Evolutionary conservation across 1,140 invertebrate genomes (phyloP), one percentile per base, ranked within the genome.

Genomic region (Plodia interpunctella): DNA sequence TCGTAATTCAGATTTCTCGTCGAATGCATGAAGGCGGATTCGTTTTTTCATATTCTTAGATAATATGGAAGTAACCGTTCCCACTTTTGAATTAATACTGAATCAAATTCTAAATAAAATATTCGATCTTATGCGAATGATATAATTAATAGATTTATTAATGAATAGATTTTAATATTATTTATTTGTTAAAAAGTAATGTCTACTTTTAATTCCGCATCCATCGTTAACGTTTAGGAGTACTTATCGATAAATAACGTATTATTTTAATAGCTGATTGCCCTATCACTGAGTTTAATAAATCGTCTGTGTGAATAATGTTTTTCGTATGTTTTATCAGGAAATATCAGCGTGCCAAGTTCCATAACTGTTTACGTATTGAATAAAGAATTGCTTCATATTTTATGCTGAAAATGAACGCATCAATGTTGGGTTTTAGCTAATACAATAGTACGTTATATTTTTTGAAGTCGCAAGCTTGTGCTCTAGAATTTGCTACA

Each of bases 91-190:
- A 58, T 58, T 70, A 72, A 69, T 70, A 68, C 72, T 68, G 49
- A 74, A 76, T 70, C 30, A 83, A 82, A 80, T 83, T 81, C 72
- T 79, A 80, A 82, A 78, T 74, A 70, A 68, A 75, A 77, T 66
- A 63, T 83, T 76, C 72, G 75, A 78, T 83, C 67, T 82, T 78
- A 76, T 77, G 70, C 70, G 65, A 81, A 84, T 74, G 59, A 61
- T 63, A 65, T 65, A 60, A 66, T 64, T 66, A 65, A 70, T 76
- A 74, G 67, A 72, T 66, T 62, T 73, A 75, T 70, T 76, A 63
- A 74, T 72, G 66, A 68, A 68, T 72, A 61, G 68, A 62, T 67
- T 68, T 69, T 67, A 72, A 67, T 76, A 68, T 76, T 76, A 68
- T 66, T 72, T 64, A 66, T 71, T 71, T 71, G 51, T 71, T 60